Conservation (phyloP, 2,888 invertebrate genomes). For the Argyra leucocephala region DNA sequence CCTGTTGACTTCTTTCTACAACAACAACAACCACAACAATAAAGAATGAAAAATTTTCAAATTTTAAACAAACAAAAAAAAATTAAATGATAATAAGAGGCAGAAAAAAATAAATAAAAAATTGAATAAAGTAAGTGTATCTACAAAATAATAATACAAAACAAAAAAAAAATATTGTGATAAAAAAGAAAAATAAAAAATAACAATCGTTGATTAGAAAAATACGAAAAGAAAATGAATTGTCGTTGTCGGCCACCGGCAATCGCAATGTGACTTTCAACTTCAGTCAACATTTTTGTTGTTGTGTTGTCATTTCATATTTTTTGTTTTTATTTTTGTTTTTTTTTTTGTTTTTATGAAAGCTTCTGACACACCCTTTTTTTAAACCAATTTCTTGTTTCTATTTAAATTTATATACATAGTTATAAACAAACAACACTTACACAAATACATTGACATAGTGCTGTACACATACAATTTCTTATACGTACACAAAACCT, state of each 20-base stretch:
- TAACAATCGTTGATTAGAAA: background rate
- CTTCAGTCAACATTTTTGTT: background rate
- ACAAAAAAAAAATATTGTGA: background rate
- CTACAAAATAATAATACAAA: background rate
- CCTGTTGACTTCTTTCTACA: too few species aligned
- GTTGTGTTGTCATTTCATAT: background rate
- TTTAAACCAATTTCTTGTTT: background rate
- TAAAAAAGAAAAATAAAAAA: too few species aligned
- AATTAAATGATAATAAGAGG: background rate
- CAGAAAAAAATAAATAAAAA: background rate
- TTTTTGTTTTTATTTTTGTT: background rate
- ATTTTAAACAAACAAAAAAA: background rate
- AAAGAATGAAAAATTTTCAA: too few species aligned
- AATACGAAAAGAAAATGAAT: background rate
- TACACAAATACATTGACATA: background rate
- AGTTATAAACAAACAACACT: background rate
- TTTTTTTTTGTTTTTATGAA: background rate
- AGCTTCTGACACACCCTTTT: slow-evolving; percentile 2
- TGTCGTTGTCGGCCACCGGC: background rate
- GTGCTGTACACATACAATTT: too few species aligned
- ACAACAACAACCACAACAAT: too few species aligned
- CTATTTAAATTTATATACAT: too few species aligned
- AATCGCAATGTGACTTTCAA: slow-evolving; percentile 4
- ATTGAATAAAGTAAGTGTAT: background rate
- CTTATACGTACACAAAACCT: too few species aligned